These are phyloP conservation scores for Macrobrachium nipponense DNA, from an alignment of 1,140 invertebrate species.

Conservation along the genomic window DNA sequence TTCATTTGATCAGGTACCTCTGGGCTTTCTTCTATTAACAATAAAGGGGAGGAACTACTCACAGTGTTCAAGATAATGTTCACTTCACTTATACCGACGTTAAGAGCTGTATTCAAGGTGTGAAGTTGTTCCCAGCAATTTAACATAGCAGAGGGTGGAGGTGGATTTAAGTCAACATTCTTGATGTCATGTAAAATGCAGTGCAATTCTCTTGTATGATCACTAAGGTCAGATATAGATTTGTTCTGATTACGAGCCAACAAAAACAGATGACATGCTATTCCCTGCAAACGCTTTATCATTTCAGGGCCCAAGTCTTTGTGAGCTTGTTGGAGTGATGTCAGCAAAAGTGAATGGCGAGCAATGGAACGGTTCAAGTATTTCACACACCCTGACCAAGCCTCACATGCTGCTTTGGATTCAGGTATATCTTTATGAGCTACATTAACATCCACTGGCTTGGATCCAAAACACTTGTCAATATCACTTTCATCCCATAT, in stretches of 20 bases:
- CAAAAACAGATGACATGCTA: slow-evolving; percentile 76
- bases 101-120: slow-evolving; percentile 47
- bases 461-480: slow-evolving; percentile 54
- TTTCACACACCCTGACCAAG: slow-evolving; percentile 81
- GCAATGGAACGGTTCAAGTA: slow-evolving; percentile 82
- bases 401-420: slow-evolving; percentile 62
- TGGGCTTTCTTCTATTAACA: slow-evolving; percentile 20
- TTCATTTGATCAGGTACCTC: background rate
- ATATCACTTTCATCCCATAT: slow-evolving; percentile 60
- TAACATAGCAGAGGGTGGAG: slow-evolving; percentile 22
- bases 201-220: slow-evolving; percentile 27
- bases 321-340: slow-evolving; percentile 75
- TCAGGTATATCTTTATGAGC: slow-evolving; percentile 65
- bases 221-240: slow-evolving; percentile 30
- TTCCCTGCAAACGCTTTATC: slow-evolving; percentile 87
- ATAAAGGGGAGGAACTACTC: background rate
- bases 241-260: slow-evolving; percentile 40
- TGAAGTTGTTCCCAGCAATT: slow-evolving; percentile 33
- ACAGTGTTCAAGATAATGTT: background rate
- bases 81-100: slow-evolving; percentile 41
- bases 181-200: slow-evolving; percentile 32
- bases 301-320: slow-evolving; percentile 84
- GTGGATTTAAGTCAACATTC: slow-evolving; percentile 28
- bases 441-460: slow-evolving; percentile 66
- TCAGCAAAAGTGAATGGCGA: slow-evolving; percentile 76